Base-by-base conservation (phyloP, 2,113 vertebrate genomes). In the Merops nubicus region DNA sequence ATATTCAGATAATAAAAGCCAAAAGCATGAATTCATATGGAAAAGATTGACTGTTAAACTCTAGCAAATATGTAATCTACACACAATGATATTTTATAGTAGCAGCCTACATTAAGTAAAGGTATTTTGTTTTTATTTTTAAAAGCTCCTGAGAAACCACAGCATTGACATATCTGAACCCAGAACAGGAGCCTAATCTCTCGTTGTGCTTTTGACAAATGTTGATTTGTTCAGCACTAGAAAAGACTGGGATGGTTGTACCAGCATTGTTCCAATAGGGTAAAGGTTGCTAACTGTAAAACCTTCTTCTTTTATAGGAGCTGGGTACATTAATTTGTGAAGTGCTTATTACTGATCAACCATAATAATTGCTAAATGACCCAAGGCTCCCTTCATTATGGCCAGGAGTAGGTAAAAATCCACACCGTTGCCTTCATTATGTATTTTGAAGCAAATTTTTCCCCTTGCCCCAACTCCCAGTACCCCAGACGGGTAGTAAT, bases 1-100 rank as follows among this genome's bases (percentile, higher is more conserved):
- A 91, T 91, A 89, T 92, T 96, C 91, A 82, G 87, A 96, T 97
- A 97, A 97, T 96, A 89, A 92, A 93, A 95, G 91, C 91, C 95
- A 97, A 96, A 95, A 92, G 70, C 91, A 85, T 69, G 78, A 12
- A 5, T 81, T 96, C 91, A 89, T 95, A 94, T 96, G 96, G 95
- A 96, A 96, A 91, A 96, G 86, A 93, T n/a, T 89, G 92, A 92
- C 92, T 96, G 85, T 69, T 93, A 90, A 92, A 81, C 64, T 95
- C 68, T 11, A 81, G 64, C 34, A 89, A 89, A 94, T 96, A 83
- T 91, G 93, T 95, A 96, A 94, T 95, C 91, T 91, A 73, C 3
- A 6, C 89, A 93, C 83, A 93, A 80, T 92, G 65, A 76, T 65
- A 93, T 87, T 85, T 93, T 92, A 85, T 92, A 93, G 95, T 92